These are phyloP conservation scores for Lateolabrax maculatus DNA, from an alignment of 2,797 vertebrate species.

Conservation along the genomic window DNA sequence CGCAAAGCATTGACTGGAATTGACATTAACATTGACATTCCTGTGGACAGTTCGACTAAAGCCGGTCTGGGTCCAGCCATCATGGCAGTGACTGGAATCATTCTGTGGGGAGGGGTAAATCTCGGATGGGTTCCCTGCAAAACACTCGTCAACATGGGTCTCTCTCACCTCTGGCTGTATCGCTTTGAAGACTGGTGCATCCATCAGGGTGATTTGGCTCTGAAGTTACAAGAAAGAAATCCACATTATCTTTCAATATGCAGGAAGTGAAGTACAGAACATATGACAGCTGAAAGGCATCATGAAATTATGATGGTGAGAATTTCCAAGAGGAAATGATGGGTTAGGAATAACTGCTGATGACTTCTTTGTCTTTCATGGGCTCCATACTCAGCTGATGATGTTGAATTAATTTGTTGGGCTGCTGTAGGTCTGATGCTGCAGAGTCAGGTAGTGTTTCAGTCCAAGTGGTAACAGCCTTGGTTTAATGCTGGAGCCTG, in stretches of 20 bases:
- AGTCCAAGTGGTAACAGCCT: neutral
- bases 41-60: constrained; percentile 13
- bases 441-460: neutral
- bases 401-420: neutral
- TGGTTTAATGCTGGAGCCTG: neutral
- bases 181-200: constrained; percentile 96
- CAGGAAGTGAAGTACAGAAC: neutral
- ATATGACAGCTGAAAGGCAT: neutral
- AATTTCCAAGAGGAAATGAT: neutral
- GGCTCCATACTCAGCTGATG: neutral
- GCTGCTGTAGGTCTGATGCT: neutral
- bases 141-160: neutral
- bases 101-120: neutral
- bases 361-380: neutral
- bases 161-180: constrained; percentile 95
- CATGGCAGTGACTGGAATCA: constrained; percentile 1
- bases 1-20: constrained; percentile 3
- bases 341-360: neutral
- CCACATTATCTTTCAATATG: neutral
- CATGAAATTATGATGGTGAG: neutral
- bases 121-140: neutral
- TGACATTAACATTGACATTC: constrained; percentile 36
- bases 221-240: constrained; percentile 63
- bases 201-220: constrained; percentile 98
- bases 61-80: constrained; percentile 31